A percentile compares a stretch with the other conserved stretches of the same genome.
phyloP scores from a whole-genome alignment of 2,797 vertebrate genomes.

The Echiichthys vipera region DNA sequence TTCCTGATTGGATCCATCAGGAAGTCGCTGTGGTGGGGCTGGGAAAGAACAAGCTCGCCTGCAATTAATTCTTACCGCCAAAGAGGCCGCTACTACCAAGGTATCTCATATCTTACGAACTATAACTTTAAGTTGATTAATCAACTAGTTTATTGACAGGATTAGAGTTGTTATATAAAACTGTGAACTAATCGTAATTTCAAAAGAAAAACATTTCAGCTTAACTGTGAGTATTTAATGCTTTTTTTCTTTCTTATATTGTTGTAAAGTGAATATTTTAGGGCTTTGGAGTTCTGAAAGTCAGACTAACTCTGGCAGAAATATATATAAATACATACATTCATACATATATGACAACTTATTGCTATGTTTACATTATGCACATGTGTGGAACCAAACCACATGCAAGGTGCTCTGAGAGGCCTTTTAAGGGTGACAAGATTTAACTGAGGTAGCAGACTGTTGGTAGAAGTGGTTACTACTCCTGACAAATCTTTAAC shows the following conservation, averaged over 20 bases:
- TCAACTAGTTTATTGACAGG: background rate
- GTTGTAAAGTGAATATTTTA: background rate
- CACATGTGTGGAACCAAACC: background rate
- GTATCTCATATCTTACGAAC: too few species aligned
- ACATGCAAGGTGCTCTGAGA: conserved; percentile 1
- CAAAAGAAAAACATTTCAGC: background rate
- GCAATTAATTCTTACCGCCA: too few species aligned
- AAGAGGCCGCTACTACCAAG: too few species aligned
- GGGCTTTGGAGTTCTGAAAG: background rate
- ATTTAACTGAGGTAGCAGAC: conserved; percentile 34
- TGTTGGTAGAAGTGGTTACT: conserved; percentile 2
- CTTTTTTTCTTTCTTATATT: background rate
- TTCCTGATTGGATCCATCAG: too few species aligned
- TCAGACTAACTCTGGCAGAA: background rate
- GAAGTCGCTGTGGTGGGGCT: too few species aligned
- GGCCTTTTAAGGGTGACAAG: conserved; percentile 21
- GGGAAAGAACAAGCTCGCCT: too few species aligned
- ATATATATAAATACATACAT: too few species aligned
- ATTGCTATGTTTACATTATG: background rate
- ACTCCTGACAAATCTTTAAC: conserved; percentile 9
- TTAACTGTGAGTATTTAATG: background rate
- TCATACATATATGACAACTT: background rate
- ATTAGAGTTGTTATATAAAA: background rate
- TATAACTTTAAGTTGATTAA: background rate
- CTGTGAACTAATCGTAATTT: background rate